A percentile compares a stretch with the other conserved stretches of the same genome.
Conservation (phyloP, 2,797 vertebrate species). For the Petrocephalus sullivani region DNA sequence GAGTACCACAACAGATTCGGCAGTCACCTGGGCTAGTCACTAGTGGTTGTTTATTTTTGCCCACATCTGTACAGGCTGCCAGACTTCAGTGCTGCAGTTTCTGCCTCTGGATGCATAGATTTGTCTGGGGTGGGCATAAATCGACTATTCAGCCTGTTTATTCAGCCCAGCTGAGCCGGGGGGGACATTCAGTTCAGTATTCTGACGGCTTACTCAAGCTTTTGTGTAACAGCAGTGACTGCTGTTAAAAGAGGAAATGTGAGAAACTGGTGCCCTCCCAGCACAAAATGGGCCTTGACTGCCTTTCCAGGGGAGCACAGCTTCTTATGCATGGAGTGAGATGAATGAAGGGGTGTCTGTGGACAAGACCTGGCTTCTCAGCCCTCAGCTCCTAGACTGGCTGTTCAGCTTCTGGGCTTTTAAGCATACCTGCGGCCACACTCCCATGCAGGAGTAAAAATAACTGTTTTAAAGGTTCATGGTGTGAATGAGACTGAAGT, state of each 20-base stretch:
- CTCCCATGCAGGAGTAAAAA: neutral
- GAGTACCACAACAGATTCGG: neutral
- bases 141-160: neutral
- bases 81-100: neutral
- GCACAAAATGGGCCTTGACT: neutral
- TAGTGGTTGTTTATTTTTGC: neutral
- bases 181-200: neutral
- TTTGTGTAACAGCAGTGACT: neutral
- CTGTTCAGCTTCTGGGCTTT: neutral
- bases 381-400: neutral
- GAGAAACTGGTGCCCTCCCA: neutral
- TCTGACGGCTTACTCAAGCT: neutral
- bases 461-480: neutral
- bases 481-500: neutral
- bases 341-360: neutral
- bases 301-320: neutral
- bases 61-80: neutral
- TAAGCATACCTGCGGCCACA: neutral
- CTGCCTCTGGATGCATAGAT: neutral
- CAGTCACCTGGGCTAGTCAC: neutral
- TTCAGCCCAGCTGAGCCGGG: neutral
- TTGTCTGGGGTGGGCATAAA: neutral
- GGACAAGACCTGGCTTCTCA: constrained; percentile 1
- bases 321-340: neutral
- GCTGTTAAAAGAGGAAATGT: neutral